Evolutionary conservation across 1,140 invertebrate genomes (phyloP), one percentile per base, ranked within the genome.

Genomic region (Tribolium castaneum): DNA sequence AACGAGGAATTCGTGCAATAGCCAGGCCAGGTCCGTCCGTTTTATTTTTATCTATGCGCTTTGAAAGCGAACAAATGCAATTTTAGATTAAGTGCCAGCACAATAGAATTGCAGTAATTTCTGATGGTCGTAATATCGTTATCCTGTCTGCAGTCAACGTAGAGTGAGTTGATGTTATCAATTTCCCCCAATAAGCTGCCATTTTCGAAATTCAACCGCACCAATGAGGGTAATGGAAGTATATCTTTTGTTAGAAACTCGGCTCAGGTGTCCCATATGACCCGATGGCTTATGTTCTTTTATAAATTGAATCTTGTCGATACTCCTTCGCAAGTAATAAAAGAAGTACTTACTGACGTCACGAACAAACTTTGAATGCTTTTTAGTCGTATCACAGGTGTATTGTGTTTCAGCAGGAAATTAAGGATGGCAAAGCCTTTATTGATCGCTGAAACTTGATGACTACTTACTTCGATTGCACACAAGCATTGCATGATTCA

Each of bases 191-290:
- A 66, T 66, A 66, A 66, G 59, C 30, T 12, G 59, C 59, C 59
- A 66, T 66, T 66, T 66, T 66, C 25, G 59, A 66, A 66, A 66
- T 39, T 66, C 59, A 66, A 66, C 59, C 59, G 59, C 59, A 66
- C 30, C 59, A 70, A 70, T 76, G 66, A 62, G 62, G 74, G 56
- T 70, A 76, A 76, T 54, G 70, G 70, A 72, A 70, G 66, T 52
- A 50, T 70, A 39, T 76, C 66, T 76, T 76, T 70, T 51, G 70
- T 59, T 12, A 50, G 66, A 52, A 77, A 77, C 49, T 70, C 56
- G 75, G 70, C 75, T 77, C 75, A 77, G 75, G 75, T 77, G 75
- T 77, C 75, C 66, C 75, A 77, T 71, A 77, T 77, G 75, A 77
- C 75, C 66, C 50, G 70, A 71, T 71, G 62, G 75, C 75, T 77